phyloP scores from a whole-genome alignment of 2,888 invertebrate genomes.

The Machimus atricapillus region DNA sequence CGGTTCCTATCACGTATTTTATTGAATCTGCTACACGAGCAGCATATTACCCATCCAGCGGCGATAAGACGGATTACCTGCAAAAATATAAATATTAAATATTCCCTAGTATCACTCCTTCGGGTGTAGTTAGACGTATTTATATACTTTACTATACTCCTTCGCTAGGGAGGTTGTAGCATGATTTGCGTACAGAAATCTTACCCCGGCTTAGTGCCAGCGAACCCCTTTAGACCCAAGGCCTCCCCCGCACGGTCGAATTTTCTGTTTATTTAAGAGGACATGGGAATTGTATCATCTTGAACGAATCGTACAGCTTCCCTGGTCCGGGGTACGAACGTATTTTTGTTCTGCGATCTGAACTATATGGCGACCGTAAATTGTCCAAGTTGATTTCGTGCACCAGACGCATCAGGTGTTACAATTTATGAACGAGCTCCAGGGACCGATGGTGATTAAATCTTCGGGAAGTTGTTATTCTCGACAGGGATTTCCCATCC shows the following conservation, averaged over 20 bases:
- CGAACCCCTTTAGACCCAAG: background rate
- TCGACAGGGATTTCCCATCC: background rate
- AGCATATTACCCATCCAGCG: background rate
- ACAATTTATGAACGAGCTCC: background rate
- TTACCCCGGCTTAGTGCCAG: background rate
- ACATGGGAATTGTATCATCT: background rate
- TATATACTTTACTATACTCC: background rate
- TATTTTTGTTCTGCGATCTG: background rate
- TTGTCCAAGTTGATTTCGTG: background rate
- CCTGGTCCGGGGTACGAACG: background rate
- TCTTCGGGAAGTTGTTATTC: background rate
- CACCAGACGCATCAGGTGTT: conserved; percentile 11
- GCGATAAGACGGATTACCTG: conserved; percentile 9
- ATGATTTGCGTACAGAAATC: background rate
- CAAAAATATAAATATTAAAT: background rate
- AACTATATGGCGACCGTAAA: background rate
- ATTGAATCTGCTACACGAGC: conserved; percentile 15
- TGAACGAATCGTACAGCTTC: background rate
- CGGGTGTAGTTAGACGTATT: background rate
- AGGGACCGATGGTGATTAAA: background rate
- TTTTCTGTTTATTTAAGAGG: background rate
- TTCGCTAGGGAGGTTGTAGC: background rate
- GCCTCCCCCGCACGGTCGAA: background rate
- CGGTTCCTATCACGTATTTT: conserved; percentile 12
- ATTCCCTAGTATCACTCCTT: background rate